Evolutionary conservation across 2,888 invertebrate genomes (phyloP).

Genomic region (Epinotia demarniana): DNA sequence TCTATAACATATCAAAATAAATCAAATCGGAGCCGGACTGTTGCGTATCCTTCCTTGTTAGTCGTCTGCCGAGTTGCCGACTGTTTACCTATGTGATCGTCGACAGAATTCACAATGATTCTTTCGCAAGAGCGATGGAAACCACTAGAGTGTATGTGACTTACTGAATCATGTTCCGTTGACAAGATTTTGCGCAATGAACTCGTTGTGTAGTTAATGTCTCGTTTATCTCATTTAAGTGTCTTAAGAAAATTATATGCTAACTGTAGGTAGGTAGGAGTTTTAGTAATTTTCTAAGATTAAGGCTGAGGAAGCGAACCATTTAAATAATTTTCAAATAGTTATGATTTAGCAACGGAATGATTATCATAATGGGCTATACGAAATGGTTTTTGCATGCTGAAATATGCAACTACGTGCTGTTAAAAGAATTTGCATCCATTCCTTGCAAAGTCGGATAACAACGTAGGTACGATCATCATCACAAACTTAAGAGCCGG

Average conservation of each 20-base stretch:
- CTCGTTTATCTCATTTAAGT: background rate
- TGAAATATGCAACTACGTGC: too few relatives aligned
- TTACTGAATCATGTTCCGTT: constrained; percentile 3
- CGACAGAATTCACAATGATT: constrained; percentile 17
- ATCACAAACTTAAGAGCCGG: too few relatives aligned
- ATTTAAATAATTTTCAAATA: constrained; percentile 17
- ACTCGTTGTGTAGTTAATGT: background rate
- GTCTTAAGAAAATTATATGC: constrained; percentile 20
- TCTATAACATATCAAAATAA: too few relatives aligned
- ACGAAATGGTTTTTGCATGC: background rate
- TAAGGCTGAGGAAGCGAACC: background rate
- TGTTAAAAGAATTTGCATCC: too few relatives aligned
- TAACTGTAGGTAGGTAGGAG: background rate
- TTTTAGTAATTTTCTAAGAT: constrained; percentile 34
- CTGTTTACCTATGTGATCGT: constrained; percentile 1
- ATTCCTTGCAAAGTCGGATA: too few relatives aligned
- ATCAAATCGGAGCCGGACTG: too few relatives aligned
- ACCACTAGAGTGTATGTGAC: constrained; percentile 15
- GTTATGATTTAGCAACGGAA: constrained; percentile 2
- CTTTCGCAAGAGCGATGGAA: constrained; percentile 3
- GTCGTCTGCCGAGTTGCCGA: background rate
- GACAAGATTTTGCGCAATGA: constrained; percentile 11
- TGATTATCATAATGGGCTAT: background rate
- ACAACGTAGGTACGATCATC: too few relatives aligned
- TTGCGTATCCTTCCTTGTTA: too few relatives aligned